phyloP scores from a whole-genome alignment of 2,888 invertebrate genomes.

The Hypselothyrea guttata region DNA sequence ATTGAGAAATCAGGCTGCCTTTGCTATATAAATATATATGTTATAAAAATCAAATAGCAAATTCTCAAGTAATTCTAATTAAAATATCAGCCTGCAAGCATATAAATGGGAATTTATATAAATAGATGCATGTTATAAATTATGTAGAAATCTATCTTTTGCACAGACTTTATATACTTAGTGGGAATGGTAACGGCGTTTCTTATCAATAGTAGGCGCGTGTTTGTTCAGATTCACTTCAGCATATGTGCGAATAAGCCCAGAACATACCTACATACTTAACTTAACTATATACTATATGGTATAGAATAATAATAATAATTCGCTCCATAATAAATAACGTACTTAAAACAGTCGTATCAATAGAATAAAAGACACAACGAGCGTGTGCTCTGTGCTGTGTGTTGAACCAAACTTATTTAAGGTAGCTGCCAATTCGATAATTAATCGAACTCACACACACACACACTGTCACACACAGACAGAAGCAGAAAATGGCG shows the following conservation, averaged over 20 bases:
- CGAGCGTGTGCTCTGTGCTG: slow-evolving; percentile 7
- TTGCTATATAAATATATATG: too few species aligned
- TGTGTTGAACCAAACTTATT: slow-evolving; percentile 8
- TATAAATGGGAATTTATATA: too few species aligned
- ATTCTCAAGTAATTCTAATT: too few species aligned
- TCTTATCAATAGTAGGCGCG: slow-evolving; percentile 48
- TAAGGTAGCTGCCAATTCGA: slow-evolving; percentile 54
- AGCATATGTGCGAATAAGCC: not conserved
- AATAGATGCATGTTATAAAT: too few species aligned
- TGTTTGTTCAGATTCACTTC: slow-evolving; percentile 56
- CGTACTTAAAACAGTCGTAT: slow-evolving; percentile 37
- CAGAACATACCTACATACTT: slow-evolving; percentile 1
- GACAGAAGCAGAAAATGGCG: slow-evolving; percentile 54
- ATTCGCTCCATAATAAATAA: slow-evolving; percentile 59
- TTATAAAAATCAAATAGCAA: too few species aligned
- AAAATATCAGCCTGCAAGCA: too few species aligned
- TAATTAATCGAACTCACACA: slow-evolving; percentile 58
- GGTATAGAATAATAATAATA: slow-evolving; percentile 4
- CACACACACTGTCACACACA: slow-evolving; percentile 26
- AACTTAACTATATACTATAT: too few species aligned
- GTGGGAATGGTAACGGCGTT: not conserved
- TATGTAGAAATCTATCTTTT: too few species aligned
- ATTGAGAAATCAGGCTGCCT: too few species aligned
- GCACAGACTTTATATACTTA: too few species aligned
- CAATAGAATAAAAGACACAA: not conserved